Base-by-base conservation (phyloP, 2,113 vertebrate species). In the Lophochroa leadbeateri region DNA sequence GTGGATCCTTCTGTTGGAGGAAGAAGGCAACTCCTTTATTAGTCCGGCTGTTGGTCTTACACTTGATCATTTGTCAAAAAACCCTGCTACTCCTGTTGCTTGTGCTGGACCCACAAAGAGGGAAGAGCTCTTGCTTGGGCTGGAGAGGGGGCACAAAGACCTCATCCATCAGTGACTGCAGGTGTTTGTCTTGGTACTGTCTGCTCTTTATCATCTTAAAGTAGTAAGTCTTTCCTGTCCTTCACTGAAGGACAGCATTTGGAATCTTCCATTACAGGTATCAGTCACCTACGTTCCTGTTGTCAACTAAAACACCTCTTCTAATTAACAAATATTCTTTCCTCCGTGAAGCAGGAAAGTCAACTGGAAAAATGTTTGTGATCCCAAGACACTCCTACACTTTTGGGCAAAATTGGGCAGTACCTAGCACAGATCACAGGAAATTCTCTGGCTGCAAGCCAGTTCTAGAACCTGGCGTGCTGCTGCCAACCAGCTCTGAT, bases 251-350 rank as follows among this genome's bases (percentile, higher is more conserved):
- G 80, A n/a, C 24, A 72, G 71, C 21, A 71, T 52, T 58, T 49
- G 35, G 53, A 31, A 7, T 58, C 39, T 46, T 41, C 43, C 23
- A n/a, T 21, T 9, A 9, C 19, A 19, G 41, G 4, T 17, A 17
- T 3, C 0, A 0, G 55, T 35, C 0, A 0, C 58, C 68, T 35
- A 10, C 11, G 1, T 58, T 58, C 18, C 41, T 29, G 17, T 19
- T 57, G 23, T 27, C 27, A n/a, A 4, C 57, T 19, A 13, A 67
- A 39, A n/a, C 9, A 24, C 7, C 13, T 50, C 46, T 44, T 23
- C 25, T 11, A 46, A n/a, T 41, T 57, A 10, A 41, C 23, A 58
- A 39, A 20, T 35, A 8, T 13, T 33, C 33, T n/a, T 75, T 43
- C 27, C 35, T 53, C 31, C 5, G 5, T 16, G 20, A 67, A 43